A percentile compares a stretch with the other conserved stretches of the same genome.
These are phyloP conservation scores for Sinocyclocheilus grahami DNA, from an alignment of 2,113 vertebrate genomes.

Conservation along the genomic window DNA sequence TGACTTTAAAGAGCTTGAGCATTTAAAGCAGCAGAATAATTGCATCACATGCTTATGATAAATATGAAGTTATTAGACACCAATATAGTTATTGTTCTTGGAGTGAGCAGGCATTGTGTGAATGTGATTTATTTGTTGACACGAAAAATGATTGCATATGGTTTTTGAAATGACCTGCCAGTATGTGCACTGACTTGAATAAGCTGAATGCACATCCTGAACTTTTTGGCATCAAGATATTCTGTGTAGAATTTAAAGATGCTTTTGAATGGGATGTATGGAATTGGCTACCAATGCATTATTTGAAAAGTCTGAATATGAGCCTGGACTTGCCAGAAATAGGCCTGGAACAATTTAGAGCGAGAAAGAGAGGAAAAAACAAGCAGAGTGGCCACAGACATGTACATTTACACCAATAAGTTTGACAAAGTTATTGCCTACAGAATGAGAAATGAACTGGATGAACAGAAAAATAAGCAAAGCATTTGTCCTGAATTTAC, in stretches of 20 bases:
- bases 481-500: constrained; percentile 28
- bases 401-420: not conserved
- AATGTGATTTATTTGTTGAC: not conserved
- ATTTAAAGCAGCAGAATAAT: not conserved
- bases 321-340: not conserved
- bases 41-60: not conserved
- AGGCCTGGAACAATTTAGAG: not conserved
- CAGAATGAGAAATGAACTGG: not conserved
- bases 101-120: not conserved
- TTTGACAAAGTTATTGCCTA: not conserved
- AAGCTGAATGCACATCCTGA: not conserved
- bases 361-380: not conserved
- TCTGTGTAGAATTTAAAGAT: not conserved
- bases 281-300: not conserved
- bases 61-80: not conserved
- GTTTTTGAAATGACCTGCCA: not conserved
- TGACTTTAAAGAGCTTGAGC: not conserved
- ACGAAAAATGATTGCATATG: not conserved
- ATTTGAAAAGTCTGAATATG: not conserved
- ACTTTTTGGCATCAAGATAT: not conserved
- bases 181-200: not conserved
- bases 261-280: not conserved
- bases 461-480: not conserved
- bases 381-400: not conserved
- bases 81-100: not conserved